Conservation (phyloP, 1,140 invertebrate genomes). For the Procambarus clarkii region DNA sequence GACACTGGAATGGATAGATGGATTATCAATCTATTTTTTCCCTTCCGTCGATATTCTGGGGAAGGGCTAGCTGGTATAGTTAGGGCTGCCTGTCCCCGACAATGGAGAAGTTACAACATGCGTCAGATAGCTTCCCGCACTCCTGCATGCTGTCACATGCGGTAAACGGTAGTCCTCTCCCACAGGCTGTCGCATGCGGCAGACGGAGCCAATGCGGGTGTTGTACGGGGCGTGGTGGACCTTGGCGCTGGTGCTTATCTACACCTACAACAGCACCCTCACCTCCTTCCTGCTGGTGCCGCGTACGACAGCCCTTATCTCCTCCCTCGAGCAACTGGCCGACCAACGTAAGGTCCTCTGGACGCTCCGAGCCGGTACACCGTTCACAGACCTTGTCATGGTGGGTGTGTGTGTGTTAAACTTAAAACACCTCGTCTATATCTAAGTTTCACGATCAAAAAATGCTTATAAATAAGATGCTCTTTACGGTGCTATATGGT, state of each 20-base stretch:
- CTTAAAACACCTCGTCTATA: no score
- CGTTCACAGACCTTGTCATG: conserved; percentile 62
- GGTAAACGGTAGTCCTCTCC: background rate
- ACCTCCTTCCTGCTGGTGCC: conserved; percentile 70
- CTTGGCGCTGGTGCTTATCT: conserved; percentile 73
- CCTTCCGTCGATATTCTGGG: no score
- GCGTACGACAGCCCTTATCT: conserved; percentile 47
- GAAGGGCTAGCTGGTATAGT: no score
- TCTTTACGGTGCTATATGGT: no score
- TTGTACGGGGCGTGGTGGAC: conserved; percentile 74
- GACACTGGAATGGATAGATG: no score
- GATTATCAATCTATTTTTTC: no score
- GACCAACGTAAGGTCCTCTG: conserved; percentile 65
- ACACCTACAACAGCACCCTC: conserved; percentile 73
- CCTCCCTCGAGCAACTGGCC: conserved; percentile 66
- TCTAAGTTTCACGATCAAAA: no score
- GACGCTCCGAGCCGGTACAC: conserved; percentile 62
- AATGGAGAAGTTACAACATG: no score
- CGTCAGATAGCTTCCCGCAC: no score
- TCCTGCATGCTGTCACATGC: no score
- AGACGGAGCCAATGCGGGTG: conserved; percentile 72
- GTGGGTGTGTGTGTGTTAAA: conserved; percentile 16
- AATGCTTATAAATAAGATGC: no score
- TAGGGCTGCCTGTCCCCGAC: no score
- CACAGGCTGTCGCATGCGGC: conserved; percentile 61